Evolutionary conservation across 2,888 invertebrate genomes (phyloP).

Genomic region (Lasioglossum lativentre): DNA sequence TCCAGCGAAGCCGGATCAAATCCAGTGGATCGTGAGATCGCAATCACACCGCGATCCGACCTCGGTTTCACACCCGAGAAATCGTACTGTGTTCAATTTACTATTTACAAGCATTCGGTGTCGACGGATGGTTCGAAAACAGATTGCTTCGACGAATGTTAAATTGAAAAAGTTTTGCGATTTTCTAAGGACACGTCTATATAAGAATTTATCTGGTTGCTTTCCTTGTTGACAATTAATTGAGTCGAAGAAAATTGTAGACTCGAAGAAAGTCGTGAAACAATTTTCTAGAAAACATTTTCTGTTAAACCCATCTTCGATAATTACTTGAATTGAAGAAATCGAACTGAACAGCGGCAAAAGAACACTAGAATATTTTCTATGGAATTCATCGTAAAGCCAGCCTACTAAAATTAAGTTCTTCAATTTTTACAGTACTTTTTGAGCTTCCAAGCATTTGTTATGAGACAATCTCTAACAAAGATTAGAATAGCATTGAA

Average conservation of each 20-base stretch:
- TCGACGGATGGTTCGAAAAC: not conserved
- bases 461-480: not conserved
- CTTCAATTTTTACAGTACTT: not conserved
- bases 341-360: not conserved
- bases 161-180: not conserved
- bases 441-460: not conserved
- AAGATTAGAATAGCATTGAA: not conserved
- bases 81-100: constrained; percentile 7
- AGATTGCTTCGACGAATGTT: not conserved
- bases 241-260: not conserved
- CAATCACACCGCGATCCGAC: constrained; percentile 6
- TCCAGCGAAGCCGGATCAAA: constrained; percentile 28
- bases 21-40: constrained; percentile 37
- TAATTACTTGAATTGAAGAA: not conserved
- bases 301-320: not conserved
- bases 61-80: not conserved
- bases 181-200: not conserved
- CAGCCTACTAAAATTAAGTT: not conserved
- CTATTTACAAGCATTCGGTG: not conserved
- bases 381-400: not conserved
- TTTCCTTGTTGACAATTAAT: not conserved
- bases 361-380: not conserved
- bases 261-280: not conserved
- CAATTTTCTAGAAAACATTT: not conserved
- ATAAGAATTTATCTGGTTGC: not conserved